Conservation (phyloP, 2,113 vertebrate genomes). For the Xenopus laevis region DNA sequence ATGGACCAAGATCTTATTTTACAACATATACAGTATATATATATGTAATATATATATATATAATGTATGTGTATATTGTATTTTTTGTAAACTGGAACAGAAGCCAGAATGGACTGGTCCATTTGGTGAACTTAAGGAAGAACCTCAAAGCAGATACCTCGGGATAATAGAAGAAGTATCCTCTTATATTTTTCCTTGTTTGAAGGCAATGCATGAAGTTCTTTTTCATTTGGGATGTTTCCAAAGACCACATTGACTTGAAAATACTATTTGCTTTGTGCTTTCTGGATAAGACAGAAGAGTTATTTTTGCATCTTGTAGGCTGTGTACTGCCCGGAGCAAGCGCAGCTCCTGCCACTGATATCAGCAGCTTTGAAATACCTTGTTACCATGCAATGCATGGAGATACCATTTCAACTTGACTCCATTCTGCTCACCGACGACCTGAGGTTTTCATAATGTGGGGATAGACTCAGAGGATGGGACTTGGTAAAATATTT, state of each 20-base stretch:
- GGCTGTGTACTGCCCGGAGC: not conserved
- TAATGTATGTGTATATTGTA: conserved; percentile 2
- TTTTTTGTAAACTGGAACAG: conserved; percentile 9
- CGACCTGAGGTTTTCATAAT: not conserved
- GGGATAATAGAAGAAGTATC: not conserved
- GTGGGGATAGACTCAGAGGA: not conserved
- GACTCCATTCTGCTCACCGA: not conserved
- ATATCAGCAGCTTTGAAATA: not conserved
- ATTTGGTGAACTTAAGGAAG: not conserved
- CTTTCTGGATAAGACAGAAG: not conserved
- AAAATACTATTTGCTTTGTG: not conserved
- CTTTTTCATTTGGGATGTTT: not conserved
- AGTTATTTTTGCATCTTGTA: not conserved
- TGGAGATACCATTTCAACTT: not conserved
- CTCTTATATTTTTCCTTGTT: not conserved
- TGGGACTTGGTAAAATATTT: too few relatives aligned
- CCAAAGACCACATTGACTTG: not conserved
- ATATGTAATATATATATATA: conserved; percentile 18
- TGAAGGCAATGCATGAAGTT: not conserved
- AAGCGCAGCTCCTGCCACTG: not conserved
- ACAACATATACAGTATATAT: not conserved
- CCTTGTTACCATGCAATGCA: not conserved
- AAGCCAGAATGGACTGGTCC: not conserved
- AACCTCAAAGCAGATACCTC: not conserved
- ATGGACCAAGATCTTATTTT: not conserved